phyloP scores from a whole-genome alignment of 2,113 vertebrate species.

The Ceyx melanurus region DNA sequence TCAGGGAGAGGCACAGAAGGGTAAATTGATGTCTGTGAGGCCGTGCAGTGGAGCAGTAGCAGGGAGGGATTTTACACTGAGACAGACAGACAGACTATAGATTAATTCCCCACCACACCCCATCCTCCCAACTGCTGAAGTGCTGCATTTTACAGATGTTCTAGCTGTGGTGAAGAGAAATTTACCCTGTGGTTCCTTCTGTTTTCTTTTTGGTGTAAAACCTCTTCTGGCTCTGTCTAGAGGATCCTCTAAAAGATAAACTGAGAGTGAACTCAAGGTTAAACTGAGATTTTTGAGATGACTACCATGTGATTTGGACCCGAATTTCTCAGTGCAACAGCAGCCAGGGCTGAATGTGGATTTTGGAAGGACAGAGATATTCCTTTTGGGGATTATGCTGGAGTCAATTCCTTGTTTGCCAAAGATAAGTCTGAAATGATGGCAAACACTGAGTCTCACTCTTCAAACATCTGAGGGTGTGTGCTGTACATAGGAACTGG shows the following conservation, averaged over 20 bases:
- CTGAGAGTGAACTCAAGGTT: constrained; percentile 15
- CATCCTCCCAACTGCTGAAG: neutral
- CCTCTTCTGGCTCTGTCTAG: neutral
- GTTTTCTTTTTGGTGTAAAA: neutral
- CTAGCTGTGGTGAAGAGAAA: neutral
- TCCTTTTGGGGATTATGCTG: constrained; percentile 37
- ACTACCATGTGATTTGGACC: neutral
- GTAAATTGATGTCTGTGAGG: neutral
- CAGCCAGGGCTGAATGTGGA: constrained; percentile 32
- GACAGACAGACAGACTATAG: neutral
- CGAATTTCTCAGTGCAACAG: neutral
- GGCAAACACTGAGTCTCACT: constrained; percentile 31
- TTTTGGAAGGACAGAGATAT: constrained; percentile 56
- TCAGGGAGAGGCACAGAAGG: neutral
- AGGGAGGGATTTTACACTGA: neutral
- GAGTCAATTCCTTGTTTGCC: constrained; percentile 56
- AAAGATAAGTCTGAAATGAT: constrained; percentile 65
- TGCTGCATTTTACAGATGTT: neutral
- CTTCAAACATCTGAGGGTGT: constrained; percentile 39
- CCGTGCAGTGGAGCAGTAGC: neutral
- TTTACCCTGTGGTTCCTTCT: neutral
- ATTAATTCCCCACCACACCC: neutral
- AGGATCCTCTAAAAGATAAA: neutral
- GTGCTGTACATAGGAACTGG: constrained; percentile 15
- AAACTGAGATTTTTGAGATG: neutral